Percentiles rank a stretch among this genome's conserved stretches.
These are phyloP conservation scores for Drosophila oshimai DNA, from an alignment of 1,140 invertebrate species.

Conservation along the genomic window DNA sequence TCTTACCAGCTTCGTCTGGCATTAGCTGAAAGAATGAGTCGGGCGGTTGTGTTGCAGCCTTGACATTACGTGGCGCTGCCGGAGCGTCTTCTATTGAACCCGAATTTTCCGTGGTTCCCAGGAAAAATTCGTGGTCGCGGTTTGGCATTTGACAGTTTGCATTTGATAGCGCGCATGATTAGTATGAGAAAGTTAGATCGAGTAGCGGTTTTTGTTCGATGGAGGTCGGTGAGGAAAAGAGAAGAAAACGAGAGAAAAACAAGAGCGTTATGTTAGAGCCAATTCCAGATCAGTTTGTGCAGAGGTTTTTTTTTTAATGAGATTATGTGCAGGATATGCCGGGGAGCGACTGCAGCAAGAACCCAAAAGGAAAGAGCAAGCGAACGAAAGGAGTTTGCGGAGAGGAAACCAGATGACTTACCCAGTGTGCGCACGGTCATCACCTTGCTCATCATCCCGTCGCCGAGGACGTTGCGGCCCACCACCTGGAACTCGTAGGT, in stretches of 20 bases:
- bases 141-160: conserved; percentile 49
- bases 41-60: conserved; percentile 83
- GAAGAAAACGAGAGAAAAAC: conserved; percentile 78
- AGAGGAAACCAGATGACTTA: conserved; percentile 83
- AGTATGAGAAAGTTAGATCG: conserved; percentile 73
- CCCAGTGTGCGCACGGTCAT: conserved; percentile 95
- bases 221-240: conserved; percentile 68
- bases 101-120: conserved; percentile 72
- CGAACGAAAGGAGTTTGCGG: conserved; percentile 9
- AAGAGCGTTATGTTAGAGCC: conserved; percentile 80
- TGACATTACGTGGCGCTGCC: conserved; percentile 83
- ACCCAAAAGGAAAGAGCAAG: conserved; percentile 23
- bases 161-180: conserved; percentile 55
- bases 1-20: conserved; percentile 86
- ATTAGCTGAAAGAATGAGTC: conserved; percentile 85
- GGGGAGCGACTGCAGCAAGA: conserved; percentile 37
- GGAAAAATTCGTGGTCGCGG: conserved; percentile 40
- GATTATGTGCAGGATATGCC: conserved; percentile 42
- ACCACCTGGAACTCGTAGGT: conserved; percentile 98
- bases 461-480: conserved; percentile 95
- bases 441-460: conserved; percentile 97
- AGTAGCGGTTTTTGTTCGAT: conserved; percentile 61
- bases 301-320: conserved; percentile 54
- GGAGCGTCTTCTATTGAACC: conserved; percentile 82
- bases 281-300: conserved; percentile 66